Base-by-base conservation (phyloP, 2,113 vertebrate genomes). In the Fulica atra region DNA sequence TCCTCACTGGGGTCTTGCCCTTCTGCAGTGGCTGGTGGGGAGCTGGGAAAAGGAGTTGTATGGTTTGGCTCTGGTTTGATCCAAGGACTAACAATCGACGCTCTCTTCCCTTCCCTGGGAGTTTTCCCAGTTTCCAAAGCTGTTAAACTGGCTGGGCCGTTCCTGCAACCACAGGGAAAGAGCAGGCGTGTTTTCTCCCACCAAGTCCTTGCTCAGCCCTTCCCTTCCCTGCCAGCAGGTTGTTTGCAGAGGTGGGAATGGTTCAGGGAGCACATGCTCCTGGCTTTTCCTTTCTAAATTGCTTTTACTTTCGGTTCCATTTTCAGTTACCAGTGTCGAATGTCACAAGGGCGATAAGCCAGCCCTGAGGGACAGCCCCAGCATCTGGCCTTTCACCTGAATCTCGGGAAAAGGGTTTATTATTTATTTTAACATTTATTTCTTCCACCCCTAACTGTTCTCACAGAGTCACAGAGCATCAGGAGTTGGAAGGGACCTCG, bases 41-140 rank as follows among this genome's bases (percentile, higher is more conserved):
- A 76, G 51, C 65, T 61, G 50, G 29, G 57, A 36, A 86, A 86
- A 20, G 10, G 19, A 61, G 7, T 23, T 59, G 50, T 13, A 36
- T 14, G 4, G 12, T 36, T 78, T 70, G 44, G 40, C 16, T 86
- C 5, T 2, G 35, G 61, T 92, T 23, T 53, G 57, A 64, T 9
- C 11, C 61, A 42, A 46, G 42, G 15, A 2, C 24, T 71, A 33
- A 44, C 0, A 4, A 68, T 40, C 65, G n/a, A 25, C 0, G 0
- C 9, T 23, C 54, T n/a, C 57, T 33, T 66, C 72, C 76, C 38
- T 50, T 71, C 76, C 68, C 44, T 42, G 44, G 35, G 44, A 77
- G 69, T 40, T 81, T 63, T 48, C 54, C 38, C 6, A 20, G 20
- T 51, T 80, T 57, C 83, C 76, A 83, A 88, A 73, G 89, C 80